Percentiles rank a stretch among this genome's conserved stretches.
Conservation (phyloP, 2,888 invertebrate species). For the Macrophya annulata region DNA sequence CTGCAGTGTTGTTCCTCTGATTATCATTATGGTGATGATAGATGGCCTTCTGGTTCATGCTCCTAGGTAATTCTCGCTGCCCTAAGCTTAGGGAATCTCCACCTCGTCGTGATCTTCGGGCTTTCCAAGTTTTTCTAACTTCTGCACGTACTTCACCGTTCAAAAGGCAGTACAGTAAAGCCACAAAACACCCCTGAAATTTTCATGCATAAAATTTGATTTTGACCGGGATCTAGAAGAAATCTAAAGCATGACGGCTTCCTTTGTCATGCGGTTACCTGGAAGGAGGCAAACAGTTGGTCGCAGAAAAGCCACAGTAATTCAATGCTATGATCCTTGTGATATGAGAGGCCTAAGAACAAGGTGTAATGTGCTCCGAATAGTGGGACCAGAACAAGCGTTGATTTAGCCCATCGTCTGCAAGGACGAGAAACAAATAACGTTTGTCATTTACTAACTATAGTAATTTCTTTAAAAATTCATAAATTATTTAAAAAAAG, state of each 20-base stretch:
- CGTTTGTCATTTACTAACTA: not conserved
- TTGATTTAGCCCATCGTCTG: constrained; percentile 84
- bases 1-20: constrained; percentile 10
- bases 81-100: constrained; percentile 62
- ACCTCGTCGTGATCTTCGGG: constrained; percentile 66
- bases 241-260: not conserved
- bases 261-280: constrained; percentile 79
- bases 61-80: constrained; percentile 59
- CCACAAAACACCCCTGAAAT: constrained; percentile 84
- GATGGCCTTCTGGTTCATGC: constrained; percentile 28
- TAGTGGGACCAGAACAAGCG: constrained; percentile 84
- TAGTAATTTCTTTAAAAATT: not conserved
- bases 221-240: not conserved
- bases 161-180: constrained; percentile 84
- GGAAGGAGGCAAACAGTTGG: constrained; percentile 85
- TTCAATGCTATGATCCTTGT: constrained; percentile 80
- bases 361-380: constrained; percentile 85
- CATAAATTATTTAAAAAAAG: too few species aligned
- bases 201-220: constrained; percentile 21
- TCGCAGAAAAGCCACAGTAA: constrained; percentile 85
- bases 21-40: not conserved
- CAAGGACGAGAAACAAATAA: constrained; percentile 57
- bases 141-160: constrained; percentile 84
- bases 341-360: constrained; percentile 81
- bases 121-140: constrained; percentile 73